phyloP scores from a whole-genome alignment of 92 coral and sea anemone species.

The Blastomussa wellsi region DNA sequence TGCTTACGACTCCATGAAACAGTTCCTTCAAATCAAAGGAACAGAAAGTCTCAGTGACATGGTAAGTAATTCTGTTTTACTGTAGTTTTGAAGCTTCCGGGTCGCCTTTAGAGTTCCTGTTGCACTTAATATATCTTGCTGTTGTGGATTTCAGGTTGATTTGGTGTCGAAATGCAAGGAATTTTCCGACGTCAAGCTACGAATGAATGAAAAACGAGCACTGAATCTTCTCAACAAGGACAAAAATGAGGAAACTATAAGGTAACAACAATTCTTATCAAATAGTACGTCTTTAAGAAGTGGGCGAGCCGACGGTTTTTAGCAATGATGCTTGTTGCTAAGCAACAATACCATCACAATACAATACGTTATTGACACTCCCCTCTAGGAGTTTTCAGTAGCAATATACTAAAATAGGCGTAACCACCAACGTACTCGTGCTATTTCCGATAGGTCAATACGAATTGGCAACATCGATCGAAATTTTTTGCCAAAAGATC shows the following conservation, averaged over 20 bases:
- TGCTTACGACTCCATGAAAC: constrained; percentile 92
- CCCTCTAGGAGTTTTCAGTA: too few species aligned
- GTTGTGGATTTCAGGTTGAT: constrained; percentile 56
- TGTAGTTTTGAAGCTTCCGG: neutral
- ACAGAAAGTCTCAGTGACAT: constrained; percentile 79
- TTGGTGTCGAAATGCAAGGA: constrained; percentile 94
- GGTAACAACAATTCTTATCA: constrained; percentile 48
- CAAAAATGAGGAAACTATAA: constrained; percentile 84
- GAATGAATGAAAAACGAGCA: constrained; percentile 79
- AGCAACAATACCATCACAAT: neutral
- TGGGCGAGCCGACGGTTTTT: neutral
- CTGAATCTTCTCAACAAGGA: constrained; percentile 94
- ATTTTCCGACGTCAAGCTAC: constrained; percentile 88
- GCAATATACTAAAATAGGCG: too few species aligned
- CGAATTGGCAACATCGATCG: too few species aligned
- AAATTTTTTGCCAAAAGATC: neutral
- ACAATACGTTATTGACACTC: too few species aligned
- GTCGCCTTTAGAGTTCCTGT: neutral
- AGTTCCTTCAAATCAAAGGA: constrained; percentile 76
- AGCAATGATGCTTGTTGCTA: neutral
- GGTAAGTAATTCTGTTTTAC: constrained; percentile 49
- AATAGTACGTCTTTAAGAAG: neutral
- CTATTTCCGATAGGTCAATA: neutral
- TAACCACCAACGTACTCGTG: neutral
- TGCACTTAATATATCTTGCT: neutral